These are phyloP conservation scores for Stictonetta naevosa DNA, from an alignment of 2,113 vertebrate species.

Conservation along the genomic window DNA sequence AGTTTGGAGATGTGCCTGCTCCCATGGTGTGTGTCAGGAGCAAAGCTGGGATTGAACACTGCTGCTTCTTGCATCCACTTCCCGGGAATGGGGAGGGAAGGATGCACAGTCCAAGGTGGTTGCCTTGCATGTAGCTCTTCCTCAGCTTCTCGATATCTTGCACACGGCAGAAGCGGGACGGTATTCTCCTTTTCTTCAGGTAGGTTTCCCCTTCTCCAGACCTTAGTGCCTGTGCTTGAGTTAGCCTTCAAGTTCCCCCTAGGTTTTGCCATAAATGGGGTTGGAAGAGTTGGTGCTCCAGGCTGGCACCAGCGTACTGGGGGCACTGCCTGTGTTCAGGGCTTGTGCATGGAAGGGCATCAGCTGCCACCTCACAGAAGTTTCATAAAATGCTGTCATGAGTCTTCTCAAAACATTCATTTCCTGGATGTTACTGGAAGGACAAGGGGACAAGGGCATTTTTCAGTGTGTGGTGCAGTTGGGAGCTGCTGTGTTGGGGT, in stretches of 20 bases:
- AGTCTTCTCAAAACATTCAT: neutral
- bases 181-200: neutral
- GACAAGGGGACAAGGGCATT: neutral
- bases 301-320: neutral
- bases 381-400: neutral
- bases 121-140: neutral
- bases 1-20: neutral
- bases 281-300: neutral
- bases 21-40: neutral
- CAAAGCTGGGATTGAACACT: neutral
- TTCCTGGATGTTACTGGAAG: neutral
- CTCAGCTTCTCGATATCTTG: neutral
- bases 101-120: accelerated
- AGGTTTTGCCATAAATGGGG: neutral
- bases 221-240: neutral
- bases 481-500: neutral
- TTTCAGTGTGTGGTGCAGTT: neutral
- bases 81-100: neutral
- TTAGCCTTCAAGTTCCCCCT: neutral
- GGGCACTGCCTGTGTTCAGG: neutral
- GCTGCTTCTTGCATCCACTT: neutral
- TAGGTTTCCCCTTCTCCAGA: neutral
- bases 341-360: neutral
- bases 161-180: neutral
- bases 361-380: neutral